phyloP scores from a whole-genome alignment of 2,888 invertebrate species.

The Campoletis raptor region DNA sequence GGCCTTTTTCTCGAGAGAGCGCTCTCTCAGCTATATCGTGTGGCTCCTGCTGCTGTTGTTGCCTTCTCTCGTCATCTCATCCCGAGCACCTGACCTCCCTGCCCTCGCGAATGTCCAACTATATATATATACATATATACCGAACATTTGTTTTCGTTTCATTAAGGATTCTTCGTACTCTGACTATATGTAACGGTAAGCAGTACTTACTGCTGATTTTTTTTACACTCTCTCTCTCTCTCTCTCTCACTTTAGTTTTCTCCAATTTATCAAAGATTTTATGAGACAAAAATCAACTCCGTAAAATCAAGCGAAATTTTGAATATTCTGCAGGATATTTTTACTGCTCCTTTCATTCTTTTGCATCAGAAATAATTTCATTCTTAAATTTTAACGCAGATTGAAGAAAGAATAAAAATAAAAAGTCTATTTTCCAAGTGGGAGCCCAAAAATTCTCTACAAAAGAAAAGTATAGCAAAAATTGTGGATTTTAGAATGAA shows the following conservation, averaged over 20 bases:
- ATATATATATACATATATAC: constrained; percentile 4
- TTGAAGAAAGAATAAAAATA: not conserved
- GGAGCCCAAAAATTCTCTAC: not conserved
- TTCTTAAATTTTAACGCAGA: not conserved
- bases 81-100: constrained; percentile 64
- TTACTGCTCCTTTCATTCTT: not conserved
- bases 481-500: no score
- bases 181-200: constrained; percentile 56
- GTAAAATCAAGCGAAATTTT: not conserved
- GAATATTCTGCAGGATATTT: not conserved
- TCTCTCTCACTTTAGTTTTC: not conserved
- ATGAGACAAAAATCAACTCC: not conserved
- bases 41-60: constrained; percentile 45
- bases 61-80: constrained; percentile 55
- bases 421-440: not conserved
- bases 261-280: not conserved
- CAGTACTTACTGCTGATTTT: constrained; percentile 35
- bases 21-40: constrained; percentile 42
- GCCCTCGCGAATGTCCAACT: constrained; percentile 47
- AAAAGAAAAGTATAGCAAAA: no score
- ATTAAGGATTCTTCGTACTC: constrained; percentile 57
- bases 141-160: constrained; percentile 42
- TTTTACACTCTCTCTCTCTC: not conserved
- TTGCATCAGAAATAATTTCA: not conserved
- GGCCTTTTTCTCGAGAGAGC: constrained; percentile 54